Percentiles rank a stretch among this genome's conserved stretches.
Conservation (phyloP, 2,797 vertebrate species). For the Falco biarmicus region DNA sequence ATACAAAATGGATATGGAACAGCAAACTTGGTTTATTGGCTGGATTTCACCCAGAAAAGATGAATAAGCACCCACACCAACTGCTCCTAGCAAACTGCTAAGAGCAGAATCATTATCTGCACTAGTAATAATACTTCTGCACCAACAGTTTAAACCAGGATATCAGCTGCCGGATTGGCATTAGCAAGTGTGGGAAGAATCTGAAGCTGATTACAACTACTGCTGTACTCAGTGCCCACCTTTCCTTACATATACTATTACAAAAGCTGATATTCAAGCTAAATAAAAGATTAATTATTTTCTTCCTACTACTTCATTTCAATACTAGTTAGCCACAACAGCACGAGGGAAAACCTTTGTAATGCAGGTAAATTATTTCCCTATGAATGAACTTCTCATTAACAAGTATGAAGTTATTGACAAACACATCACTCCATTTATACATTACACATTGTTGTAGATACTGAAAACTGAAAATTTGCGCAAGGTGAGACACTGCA, state of each 20-base stretch:
- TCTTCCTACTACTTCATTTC: not conserved
- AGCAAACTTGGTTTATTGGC: not conserved
- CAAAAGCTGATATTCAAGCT: not conserved
- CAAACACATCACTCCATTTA: not conserved
- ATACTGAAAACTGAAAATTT: not conserved
- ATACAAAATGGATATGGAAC: not conserved
- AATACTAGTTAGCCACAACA: not conserved
- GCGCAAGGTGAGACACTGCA: not conserved
- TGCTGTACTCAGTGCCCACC: not conserved
- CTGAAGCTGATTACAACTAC: not conserved
- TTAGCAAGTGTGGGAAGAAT: not conserved
- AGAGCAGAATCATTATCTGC: not conserved
- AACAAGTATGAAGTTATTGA: not conserved
- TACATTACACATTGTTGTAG: not conserved
- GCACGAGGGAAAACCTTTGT: not conserved
- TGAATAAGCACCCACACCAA: not conserved
- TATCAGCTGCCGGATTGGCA: not conserved
- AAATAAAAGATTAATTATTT: not conserved
- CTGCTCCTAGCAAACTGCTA: not conserved
- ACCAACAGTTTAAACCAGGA: not conserved
- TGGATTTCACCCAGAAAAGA: not conserved
- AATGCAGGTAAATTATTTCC: not conserved
- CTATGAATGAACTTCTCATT: not conserved
- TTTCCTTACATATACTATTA: not conserved
- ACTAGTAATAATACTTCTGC: not conserved